Evolutionary conservation across 37 sponge, comb jelly and placozoan species (phyloP).

Genomic region (Beroe forskalii): DNA sequence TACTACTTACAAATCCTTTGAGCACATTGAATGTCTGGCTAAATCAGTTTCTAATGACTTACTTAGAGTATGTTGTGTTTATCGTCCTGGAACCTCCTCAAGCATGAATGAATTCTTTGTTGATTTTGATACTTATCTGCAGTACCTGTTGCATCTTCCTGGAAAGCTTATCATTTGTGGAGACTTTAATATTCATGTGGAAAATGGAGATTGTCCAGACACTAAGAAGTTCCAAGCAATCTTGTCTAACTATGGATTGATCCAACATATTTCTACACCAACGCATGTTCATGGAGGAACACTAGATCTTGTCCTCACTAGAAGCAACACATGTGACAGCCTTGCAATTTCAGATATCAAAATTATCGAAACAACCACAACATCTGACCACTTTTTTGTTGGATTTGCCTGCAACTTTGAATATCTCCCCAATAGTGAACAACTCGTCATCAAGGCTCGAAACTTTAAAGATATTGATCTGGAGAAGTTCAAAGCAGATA

Average conservation of each 20-base stretch:
- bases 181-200: background rate
- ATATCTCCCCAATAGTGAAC: background rate
- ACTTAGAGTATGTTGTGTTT: too few relatives aligned
- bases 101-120: too few relatives aligned
- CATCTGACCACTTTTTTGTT: background rate
- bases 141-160: too few relatives aligned
- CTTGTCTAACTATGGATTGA: background rate
- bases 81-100: too few relatives aligned
- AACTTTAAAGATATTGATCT: background rate
- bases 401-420: background rate
- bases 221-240: background rate
- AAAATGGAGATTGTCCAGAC: background rate
- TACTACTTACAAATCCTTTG: background rate
- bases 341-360: background rate
- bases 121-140: too few relatives aligned
- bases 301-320: background rate
- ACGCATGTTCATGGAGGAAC: background rate
- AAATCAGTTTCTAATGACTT: too few relatives aligned
- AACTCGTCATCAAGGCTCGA: background rate
- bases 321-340: background rate
- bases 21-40: too few relatives aligned
- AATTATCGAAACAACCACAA: background rate
- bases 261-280: background rate
- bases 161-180: too few relatives aligned
- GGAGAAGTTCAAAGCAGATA: background rate